These are phyloP conservation scores for Rana temporaria DNA, from an alignment of 2,113 vertebrate species.

Conservation along the genomic window DNA sequence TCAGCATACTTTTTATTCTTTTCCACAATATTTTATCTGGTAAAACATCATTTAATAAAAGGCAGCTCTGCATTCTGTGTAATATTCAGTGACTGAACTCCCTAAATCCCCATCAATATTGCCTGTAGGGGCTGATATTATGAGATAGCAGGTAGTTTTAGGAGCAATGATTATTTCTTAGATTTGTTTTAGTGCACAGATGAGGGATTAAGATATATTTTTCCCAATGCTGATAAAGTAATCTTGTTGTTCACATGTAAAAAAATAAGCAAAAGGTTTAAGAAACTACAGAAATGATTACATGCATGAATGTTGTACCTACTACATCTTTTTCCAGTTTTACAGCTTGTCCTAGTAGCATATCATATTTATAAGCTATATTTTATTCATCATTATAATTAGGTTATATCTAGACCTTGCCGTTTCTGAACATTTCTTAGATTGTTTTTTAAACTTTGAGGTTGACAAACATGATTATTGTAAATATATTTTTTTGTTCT, in stretches of 20 bases:
- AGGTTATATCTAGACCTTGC: no score
- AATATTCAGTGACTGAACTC: neutral
- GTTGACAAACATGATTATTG: no score
- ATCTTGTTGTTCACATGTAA: conserved; percentile 37
- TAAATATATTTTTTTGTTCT: no score
- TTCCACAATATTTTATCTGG: no score
- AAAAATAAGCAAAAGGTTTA: conserved; percentile 6
- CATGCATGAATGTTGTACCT: neutral
- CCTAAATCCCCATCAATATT: neutral
- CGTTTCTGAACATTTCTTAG: no score
- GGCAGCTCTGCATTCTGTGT: neutral
- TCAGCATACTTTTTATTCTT: no score
- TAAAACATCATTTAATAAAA: neutral
- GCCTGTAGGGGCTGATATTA: neutral
- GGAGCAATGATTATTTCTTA: neutral
- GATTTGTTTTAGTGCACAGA: conserved; percentile 11
- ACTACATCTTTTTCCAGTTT: neutral
- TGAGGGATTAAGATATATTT: conserved; percentile 24
- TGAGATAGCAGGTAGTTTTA: neutral
- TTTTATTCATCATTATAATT: conserved; percentile 16
- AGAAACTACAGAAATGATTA: neutral
- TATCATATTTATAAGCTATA: neutral
- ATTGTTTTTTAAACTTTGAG: no score
- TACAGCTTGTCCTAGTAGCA: neutral
- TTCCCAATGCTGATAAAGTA: neutral